Evolutionary conservation across 2,797 vertebrate species (phyloP), one percentile per base, ranked within the genome.

Genomic region (Taenioides sp.): DNA sequence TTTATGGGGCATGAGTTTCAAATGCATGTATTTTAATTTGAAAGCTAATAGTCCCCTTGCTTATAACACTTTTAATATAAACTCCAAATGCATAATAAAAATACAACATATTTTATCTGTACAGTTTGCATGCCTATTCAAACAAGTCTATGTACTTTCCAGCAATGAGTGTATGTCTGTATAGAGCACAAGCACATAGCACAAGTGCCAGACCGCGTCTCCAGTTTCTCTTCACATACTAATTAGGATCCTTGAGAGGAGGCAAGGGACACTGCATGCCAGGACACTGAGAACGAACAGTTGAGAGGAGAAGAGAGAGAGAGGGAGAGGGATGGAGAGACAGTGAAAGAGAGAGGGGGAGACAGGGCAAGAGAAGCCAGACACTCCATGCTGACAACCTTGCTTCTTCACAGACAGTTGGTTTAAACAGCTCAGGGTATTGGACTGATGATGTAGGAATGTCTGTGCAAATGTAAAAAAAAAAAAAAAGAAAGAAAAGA

Each of bases 351-450:
- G 25, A n/a, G 23, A 73, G 57, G 11, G 25, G 6, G 22, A 2
- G 25, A 14, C 2, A 22, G n/a, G 1, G 20, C n/a, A n/a, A 10
- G 57, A 18, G 9, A 68, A n/a, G 22, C 50, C 20, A 69, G 55
- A 80, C 78, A 79, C 64, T 71, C 57, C 52, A 71, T 27, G 57
- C 40, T 20, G 37, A 70, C 59, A 80, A 70, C 77, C 79, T 73
- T 86, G 81, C 88, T 90, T 86, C 75, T 78, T 58, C 54, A 27
- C 5, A 69, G 77, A 37, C 22, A 79, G 80, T 60, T 65, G 71
- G 84, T 87, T 86, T 73, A 77, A 2, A 50, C 75, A 66, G 85
- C 82, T 91, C 87, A 91, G 78, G 88, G 85, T 73, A 86, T 83
- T 52, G 62, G 77, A 55, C 74, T 70, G 80, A 27, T 7, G 71